These are phyloP conservation scores for Tetanocera ferruginea DNA, from an alignment of 2,888 invertebrate genomes.

Conservation along the genomic window DNA sequence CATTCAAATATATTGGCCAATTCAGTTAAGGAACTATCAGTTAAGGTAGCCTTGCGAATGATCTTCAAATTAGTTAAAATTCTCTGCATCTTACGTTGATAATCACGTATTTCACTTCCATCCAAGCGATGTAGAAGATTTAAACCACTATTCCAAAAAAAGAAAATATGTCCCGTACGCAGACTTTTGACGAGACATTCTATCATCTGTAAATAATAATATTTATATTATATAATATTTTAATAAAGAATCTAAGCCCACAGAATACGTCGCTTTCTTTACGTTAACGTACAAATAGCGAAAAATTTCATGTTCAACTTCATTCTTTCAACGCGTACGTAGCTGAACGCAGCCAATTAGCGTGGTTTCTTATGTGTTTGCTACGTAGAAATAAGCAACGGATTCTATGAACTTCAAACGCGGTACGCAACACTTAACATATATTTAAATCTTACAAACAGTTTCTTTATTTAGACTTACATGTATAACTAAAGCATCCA, in stretches of 20 bases:
- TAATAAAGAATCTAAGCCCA: too few relatives aligned
- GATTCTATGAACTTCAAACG: background rate
- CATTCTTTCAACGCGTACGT: too few relatives aligned
- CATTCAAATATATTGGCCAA: background rate
- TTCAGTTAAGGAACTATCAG: background rate
- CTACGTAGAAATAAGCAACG: too few relatives aligned
- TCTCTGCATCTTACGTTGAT: background rate
- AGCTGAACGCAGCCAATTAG: too few relatives aligned
- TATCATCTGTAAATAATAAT: constrained; percentile 11
- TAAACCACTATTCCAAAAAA: constrained; percentile 8
- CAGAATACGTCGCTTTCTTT: too few relatives aligned
- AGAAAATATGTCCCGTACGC: background rate
- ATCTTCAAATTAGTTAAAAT: background rate
- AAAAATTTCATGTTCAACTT: too few relatives aligned
- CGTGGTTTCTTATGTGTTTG: too few relatives aligned
- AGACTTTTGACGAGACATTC: background rate
- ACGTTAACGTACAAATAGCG: too few relatives aligned
- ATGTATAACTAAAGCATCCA: constrained; percentile 42
- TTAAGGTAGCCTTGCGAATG: background rate
- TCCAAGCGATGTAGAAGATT: constrained; percentile 15
- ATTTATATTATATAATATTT: too few relatives aligned
- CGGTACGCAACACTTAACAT: background rate
- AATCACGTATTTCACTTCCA: background rate
- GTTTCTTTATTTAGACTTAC: constrained; percentile 39
- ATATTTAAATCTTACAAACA: background rate